phyloP scores from a whole-genome alignment of 2,888 invertebrate genomes.

The Epinotia brunnichana region DNA sequence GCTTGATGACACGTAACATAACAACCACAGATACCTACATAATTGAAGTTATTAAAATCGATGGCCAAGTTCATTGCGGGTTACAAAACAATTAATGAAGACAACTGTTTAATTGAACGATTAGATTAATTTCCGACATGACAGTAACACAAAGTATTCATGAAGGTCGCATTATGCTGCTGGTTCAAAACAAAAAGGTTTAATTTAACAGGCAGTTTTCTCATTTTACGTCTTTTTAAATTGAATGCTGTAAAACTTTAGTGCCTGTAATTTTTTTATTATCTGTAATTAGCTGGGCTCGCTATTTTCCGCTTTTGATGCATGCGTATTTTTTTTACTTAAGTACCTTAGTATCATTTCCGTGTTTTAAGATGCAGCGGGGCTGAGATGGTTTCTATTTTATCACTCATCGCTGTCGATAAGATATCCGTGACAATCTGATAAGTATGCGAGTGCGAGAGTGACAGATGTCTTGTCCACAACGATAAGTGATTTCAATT shows the following conservation, averaged over 20 bases:
- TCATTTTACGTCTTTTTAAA: conserved; percentile 4
- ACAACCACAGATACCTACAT: not conserved
- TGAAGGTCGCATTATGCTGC: conserved; percentile 6
- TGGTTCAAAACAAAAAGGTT: not conserved
- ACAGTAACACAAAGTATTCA: conserved; percentile 26
- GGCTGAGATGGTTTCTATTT: too few relatives aligned
- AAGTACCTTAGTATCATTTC: not conserved
- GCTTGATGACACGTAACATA: not conserved
- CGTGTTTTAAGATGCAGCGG: not conserved
- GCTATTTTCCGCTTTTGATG: not conserved
- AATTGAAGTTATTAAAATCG: conserved; percentile 33
- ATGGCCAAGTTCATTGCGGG: conserved; percentile 36
- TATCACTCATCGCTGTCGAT: too few relatives aligned
- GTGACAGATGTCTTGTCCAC: too few relatives aligned
- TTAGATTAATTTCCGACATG: conserved; percentile 42
- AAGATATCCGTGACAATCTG: too few relatives aligned
- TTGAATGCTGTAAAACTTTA: not conserved
- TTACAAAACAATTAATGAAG: conserved; percentile 40
- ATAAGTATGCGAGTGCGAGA: too few relatives aligned
- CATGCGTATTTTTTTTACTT: not conserved
- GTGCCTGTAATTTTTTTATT: not conserved
- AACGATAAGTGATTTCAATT: too few relatives aligned
- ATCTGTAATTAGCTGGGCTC: conserved; percentile 5
- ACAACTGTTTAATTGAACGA: conserved; percentile 41
- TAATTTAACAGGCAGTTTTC: not conserved